Evolutionary conservation across 2,113 vertebrate genomes (phyloP), one percentile per base, ranked within the genome.

Genomic region (Gadus macrocephalus): DNA sequence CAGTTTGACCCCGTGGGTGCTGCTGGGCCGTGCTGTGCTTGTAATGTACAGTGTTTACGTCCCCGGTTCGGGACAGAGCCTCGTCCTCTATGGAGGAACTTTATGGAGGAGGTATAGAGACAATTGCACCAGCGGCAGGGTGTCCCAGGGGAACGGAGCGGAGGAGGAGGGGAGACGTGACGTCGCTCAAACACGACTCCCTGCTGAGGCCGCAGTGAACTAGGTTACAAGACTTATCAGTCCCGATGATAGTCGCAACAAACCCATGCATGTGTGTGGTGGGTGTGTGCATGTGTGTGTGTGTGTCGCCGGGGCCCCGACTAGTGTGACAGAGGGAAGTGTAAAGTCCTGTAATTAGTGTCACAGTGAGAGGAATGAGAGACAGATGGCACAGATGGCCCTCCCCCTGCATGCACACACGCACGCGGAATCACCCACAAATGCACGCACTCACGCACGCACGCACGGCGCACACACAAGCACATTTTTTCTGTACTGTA

Each of bases 181-280:
- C 71, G 70, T 49, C 42, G 42, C 42, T 14, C 42, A 49, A 6
- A 49, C 42, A 49, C 42, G 42, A 49, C 1, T 49, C 42, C 42
- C 42, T 12, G 12, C 42, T 49, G 42, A 49, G 42, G 11, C 42
- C 42, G 59, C 72, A 86, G 73, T 67, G 86, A 86, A 87, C 84
- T 83, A 87, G 81, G 81, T 87, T 87, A 88, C 85, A 83, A 83
- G 87, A 80, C 75, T 84, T 87, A 90, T 88, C 76, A 83, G 84
- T 87, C 85, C 73, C 77, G 78, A 76, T 84, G 70, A 80, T 76
- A 75, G 70, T 70, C 78, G 15, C 55, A 68, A 61, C 28, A 79
- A 71, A 69, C 31, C 22, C 5, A n/a, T 27, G 49, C 22, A 9
- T 79, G 78, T n/a, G 67, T 66, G 68, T 20, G 55, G 68, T 20